Evolutionary conservation across 2,113 vertebrate species (phyloP), one percentile per base, ranked within the genome.

Genomic region (Leptobrachium leishanense): DNA sequence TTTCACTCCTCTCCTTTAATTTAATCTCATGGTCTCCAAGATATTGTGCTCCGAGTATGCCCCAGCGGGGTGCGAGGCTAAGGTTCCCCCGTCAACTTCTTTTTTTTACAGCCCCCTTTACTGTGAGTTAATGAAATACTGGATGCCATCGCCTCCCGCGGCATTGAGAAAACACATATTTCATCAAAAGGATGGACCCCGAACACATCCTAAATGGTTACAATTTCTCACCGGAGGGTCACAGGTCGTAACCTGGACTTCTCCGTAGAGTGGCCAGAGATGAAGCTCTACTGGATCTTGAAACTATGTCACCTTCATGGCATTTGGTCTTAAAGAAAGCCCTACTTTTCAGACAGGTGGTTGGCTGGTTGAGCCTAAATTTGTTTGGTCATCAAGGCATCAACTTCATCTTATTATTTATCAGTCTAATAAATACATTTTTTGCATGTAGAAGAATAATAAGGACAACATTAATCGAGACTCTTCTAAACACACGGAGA

Each of bases 1-100:
- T 95, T 95, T 95, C 94, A 93, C 95, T 97, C 93, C 92, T 95
- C 95, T 95, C 95, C 20, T 96, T 93, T 92, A 91, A 94, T 95
- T 97, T 97, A 98, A 97, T 98, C 97, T 97, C 95, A 95, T 96
- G 92, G 95, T 95, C 92, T 93, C 91, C 82, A 91, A 94, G 95
- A 98, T 93, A 98, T 98, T 98, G 96, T 98, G 94, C 90, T 96
- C 88, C 1, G 87, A 93, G 95, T 92, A 90, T 88, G 88, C 90
- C 95, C 77, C 95, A 90, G 95, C 91, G 85, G 96, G 97, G 93
- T 85, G 91, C 84, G 91, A 89, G 94, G 92, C 93, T 91, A 91
- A 95, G 94, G 94, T 95, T 50, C 93, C 92, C 92, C 94, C 93
- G 94, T 95, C 94, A 95, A 92, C 93, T 91, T 50, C 91, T 89